Evolutionary conservation across 2,113 vertebrate genomes (phyloP), one percentile per base, ranked within the genome.

Genomic region (Drymodes brunneopygia): DNA sequence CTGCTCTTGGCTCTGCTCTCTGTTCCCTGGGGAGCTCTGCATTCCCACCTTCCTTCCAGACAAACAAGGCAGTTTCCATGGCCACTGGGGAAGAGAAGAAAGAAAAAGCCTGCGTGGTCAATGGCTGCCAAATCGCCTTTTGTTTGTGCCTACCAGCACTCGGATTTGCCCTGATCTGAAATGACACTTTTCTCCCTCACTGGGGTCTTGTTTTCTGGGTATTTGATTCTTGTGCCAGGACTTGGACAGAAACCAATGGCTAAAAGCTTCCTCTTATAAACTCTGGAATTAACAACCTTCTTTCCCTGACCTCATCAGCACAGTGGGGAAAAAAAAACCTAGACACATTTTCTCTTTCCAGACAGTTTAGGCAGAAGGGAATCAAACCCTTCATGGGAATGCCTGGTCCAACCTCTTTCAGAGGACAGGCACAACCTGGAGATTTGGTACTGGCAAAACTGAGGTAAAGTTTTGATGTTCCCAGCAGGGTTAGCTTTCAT

Each of bases 161-260:
- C 14, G 84, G 91, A 18, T 79, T 42, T 87, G 51, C 95, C 93
- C 81, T 92, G 90, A 91, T 95, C 45, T 70, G 93, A 85, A 94
- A 87, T 70, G 94, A 94, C 87, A 88, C 70, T 82, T 94, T 14
- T 7, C 78, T 77, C 70, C 48, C 58, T 82, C 88, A 31, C 90
- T 80, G 70, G 81, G 90, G 74, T 82, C 96, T 85, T 80, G 62
- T 94, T 87, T 89, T 50, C 91, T 77, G 85, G 48, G 77, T 50
- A 13, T 91, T 88, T 89, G 77, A 81, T 89, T 91, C 86, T 53
- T 15, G 65, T 94, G 90, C 94, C 94, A 95, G 85, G 56, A 22
- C 65, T 89, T 95, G 91, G 93, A 83, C 25, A 53, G 91, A 47
- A 91, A 88, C 60, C 78, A 91, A 27, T 15, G 50, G 74, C 74